Conservation (phyloP, 2,888 invertebrate genomes). For the Tiphia femorata region DNA sequence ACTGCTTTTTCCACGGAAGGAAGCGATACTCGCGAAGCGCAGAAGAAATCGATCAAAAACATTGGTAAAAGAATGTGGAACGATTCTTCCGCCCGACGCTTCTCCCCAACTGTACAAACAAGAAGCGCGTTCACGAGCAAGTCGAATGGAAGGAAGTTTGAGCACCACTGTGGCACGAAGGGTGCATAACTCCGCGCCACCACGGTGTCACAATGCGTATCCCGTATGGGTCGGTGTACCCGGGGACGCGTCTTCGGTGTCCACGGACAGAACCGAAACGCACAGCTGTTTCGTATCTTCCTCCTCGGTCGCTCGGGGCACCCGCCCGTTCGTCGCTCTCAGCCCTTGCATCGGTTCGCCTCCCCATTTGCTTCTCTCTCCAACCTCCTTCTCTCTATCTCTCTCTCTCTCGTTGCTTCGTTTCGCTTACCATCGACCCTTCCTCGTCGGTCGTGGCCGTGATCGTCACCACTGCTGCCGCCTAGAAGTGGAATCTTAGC, state of each 20-base stretch:
- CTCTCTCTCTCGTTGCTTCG: too few relatives aligned
- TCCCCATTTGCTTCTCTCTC: too few relatives aligned
- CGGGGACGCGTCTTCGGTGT: conserved; percentile 44
- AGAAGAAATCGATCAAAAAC: neutral
- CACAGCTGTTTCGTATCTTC: conserved; percentile 58
- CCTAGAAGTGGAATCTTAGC: conserved; percentile 26
- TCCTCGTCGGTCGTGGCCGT: too few relatives aligned
- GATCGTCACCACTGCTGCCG: too few relatives aligned
- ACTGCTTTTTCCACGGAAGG: too few relatives aligned
- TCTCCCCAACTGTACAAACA: neutral
- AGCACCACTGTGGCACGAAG: conserved; percentile 49
- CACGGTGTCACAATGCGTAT: conserved; percentile 36
- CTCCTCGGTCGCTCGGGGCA: conserved; percentile 36
- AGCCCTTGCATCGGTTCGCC: conserved; percentile 45
- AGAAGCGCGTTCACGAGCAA: neutral
- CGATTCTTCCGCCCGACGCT: too few relatives aligned
- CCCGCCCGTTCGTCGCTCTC: conserved; percentile 26
- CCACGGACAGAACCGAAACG: conserved; percentile 39
- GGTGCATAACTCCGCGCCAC: conserved; percentile 52
- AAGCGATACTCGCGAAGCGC: too few relatives aligned
- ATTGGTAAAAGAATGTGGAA: neutral
- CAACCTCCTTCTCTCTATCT: too few relatives aligned
- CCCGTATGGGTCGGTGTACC: conserved; percentile 35
- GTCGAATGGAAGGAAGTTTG: conserved; percentile 30
- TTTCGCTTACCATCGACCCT: conserved; percentile 40